These are phyloP conservation scores for Drosophila equinoxialis DNA, from an alignment of 1,140 invertebrate genomes.

Conservation along the genomic window DNA sequence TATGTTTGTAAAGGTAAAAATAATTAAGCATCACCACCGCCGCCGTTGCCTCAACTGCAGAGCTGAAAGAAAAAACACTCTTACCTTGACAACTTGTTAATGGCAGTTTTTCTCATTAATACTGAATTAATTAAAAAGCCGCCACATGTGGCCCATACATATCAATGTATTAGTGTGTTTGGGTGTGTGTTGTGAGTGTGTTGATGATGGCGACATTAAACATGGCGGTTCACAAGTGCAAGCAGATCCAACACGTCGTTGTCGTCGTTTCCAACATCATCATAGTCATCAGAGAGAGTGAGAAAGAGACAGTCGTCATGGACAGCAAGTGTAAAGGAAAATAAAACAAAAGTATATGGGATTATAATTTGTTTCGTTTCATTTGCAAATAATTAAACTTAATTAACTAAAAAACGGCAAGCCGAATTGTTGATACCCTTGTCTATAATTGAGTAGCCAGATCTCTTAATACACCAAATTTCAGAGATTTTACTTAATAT, in stretches of 20 bases:
- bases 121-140: conserved; percentile 88
- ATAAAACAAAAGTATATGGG: conserved; percentile 22
- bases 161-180: conserved; percentile 28
- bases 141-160: conserved; percentile 41
- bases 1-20: conserved; percentile 53
- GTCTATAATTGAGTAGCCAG: background rate
- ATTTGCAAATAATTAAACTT: conserved; percentile 9
- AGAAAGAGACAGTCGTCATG: conserved; percentile 8
- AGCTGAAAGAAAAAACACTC: conserved; percentile 35
- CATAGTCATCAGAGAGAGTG: too few species aligned
- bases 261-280: conserved; percentile 25
- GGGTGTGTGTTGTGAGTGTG: conserved; percentile 33
- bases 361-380: conserved; percentile 60
- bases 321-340: conserved; percentile 13
- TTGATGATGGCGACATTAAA: conserved; percentile 84
- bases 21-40: conserved; percentile 62
- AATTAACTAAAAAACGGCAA: background rate
- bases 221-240: conserved; percentile 63
- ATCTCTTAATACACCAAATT: too few species aligned
- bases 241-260: conserved; percentile 31
- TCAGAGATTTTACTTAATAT: too few species aligned
- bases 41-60: conserved; percentile 19
- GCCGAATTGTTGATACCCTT: background rate
- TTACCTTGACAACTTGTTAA: conserved; percentile 88
- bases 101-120: conserved; percentile 89